These are phyloP conservation scores for Mastomys coucha DNA, from an alignment of 2,113 vertebrate genomes.

Conservation along the genomic window DNA sequence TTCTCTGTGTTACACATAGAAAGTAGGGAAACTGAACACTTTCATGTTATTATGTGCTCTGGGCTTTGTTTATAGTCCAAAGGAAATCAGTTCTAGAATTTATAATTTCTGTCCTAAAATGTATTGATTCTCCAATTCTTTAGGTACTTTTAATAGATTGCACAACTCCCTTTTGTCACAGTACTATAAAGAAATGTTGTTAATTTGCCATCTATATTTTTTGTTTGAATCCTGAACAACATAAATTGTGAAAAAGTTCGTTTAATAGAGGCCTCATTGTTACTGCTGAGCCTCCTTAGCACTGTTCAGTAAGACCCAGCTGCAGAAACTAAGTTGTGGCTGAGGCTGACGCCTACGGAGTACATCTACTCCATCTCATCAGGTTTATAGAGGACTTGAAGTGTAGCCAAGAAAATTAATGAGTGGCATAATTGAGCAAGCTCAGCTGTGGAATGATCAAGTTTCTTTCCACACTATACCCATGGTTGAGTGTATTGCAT, in stretches of 20 bases:
- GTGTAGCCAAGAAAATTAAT: slow-evolving; percentile 63
- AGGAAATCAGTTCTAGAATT: neutral
- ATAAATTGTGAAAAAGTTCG: neutral
- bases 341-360: slow-evolving; percentile 50
- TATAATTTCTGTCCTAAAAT: neutral
- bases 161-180: neutral
- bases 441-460: slow-evolving; percentile 43
- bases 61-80: neutral
- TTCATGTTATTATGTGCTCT: neutral
- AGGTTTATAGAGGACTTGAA: slow-evolving; percentile 70
- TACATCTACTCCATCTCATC: slow-evolving; percentile 65
- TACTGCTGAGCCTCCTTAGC: neutral
- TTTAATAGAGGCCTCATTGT: neutral
- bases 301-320: slow-evolving; percentile 44
- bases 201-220: neutral
- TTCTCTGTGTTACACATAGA: neutral
- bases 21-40: neutral
- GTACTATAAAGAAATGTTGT: neutral
- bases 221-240: neutral
- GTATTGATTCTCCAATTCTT: neutral
- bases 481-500: neutral
- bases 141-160: neutral
- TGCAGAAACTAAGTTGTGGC: slow-evolving; percentile 61
- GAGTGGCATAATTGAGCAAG: slow-evolving; percentile 70
- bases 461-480: slow-evolving; percentile 46